These are phyloP conservation scores for Melinopterus prodromus DNA, from an alignment of 2,888 invertebrate genomes.

Conservation along the genomic window DNA sequence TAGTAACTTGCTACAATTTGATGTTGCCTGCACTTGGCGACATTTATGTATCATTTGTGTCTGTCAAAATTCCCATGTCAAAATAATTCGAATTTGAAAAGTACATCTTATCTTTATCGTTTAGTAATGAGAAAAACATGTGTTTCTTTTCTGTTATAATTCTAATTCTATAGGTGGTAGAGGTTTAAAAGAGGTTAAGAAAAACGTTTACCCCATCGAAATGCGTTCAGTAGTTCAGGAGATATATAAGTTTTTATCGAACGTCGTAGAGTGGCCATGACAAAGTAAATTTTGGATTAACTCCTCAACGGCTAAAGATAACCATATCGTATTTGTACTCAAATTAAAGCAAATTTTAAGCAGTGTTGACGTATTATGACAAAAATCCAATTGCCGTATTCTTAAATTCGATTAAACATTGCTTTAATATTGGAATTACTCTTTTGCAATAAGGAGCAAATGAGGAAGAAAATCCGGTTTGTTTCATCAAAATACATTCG, in stretches of 20 bases:
- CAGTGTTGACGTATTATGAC: background rate
- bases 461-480: too few relatives aligned
- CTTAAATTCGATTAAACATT: too few relatives aligned
- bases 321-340: background rate
- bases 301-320: background rate
- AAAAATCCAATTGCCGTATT: too few relatives aligned
- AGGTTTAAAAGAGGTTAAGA: background rate
- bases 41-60: too few relatives aligned
- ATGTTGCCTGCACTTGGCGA: too few relatives aligned
- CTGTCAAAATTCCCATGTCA: too few relatives aligned
- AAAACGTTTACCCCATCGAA: background rate
- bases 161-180: background rate
- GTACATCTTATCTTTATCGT: too few relatives aligned
- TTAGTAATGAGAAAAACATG: too few relatives aligned
- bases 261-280: background rate
- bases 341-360: background rate
- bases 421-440: too few relatives aligned
- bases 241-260: background rate
- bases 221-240: background rate
- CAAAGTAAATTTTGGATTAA: background rate
- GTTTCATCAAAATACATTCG: background rate
- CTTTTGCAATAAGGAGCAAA: background rate
- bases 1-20: too few relatives aligned
- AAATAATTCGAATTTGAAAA: too few relatives aligned
- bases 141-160: too few relatives aligned